phyloP scores from a whole-genome alignment of 1,140 invertebrate genomes.

The Artemia franciscana region DNA sequence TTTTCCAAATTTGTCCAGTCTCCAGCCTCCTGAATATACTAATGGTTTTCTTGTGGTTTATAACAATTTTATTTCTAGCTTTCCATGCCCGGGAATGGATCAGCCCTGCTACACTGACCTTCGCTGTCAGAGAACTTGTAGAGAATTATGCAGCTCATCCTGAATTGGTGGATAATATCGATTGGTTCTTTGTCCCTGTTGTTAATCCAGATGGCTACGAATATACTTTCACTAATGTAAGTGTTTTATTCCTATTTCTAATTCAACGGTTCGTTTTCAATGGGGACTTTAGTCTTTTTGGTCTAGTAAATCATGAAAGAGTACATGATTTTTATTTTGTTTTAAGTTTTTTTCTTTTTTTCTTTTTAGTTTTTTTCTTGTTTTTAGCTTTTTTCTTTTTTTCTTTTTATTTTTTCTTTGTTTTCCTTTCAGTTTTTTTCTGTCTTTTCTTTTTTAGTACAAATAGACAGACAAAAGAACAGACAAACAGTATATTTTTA shows the following conservation, averaged over 20 bases:
- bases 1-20: background rate
- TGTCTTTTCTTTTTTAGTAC: constrained; percentile 12
- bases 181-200: constrained; percentile 36
- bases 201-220: constrained; percentile 46
- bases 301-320: background rate
- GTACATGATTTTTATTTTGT: background rate
- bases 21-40: background rate
- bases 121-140: constrained; percentile 35
- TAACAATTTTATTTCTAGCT: constrained; percentile 15
- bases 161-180: constrained; percentile 13
- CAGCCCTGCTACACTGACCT: constrained; percentile 38
- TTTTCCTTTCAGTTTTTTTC: background rate
- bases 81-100: constrained; percentile 60
- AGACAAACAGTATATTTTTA: no score
- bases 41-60: background rate
- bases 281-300: background rate
- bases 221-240: constrained; percentile 26
- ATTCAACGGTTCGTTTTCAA: background rate
- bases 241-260: background rate
- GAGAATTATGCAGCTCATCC: constrained; percentile 24
- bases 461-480: constrained; percentile 12
- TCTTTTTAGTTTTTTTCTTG: background rate
- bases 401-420: background rate
- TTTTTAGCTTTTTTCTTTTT: background rate
- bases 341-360: background rate